phyloP scores from a whole-genome alignment of 2,888 invertebrate genomes.

The Lycophotia porphyrea region DNA sequence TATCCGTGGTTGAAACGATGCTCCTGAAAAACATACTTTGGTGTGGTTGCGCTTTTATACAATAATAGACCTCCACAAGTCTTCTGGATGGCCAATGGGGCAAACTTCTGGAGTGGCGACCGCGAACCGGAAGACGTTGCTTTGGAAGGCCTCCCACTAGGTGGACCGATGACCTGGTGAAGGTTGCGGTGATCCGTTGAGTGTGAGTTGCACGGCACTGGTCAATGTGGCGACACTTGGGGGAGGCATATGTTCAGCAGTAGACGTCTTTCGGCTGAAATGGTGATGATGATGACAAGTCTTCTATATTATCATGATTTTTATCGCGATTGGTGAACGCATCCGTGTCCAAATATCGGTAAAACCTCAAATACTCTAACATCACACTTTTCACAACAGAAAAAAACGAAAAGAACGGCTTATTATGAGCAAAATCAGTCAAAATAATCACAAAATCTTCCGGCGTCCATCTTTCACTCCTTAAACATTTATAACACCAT shows the following conservation, averaged over 20 bases:
- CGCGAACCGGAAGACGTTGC: too few relatives aligned
- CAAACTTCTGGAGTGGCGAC: too few relatives aligned
- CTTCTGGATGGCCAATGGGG: too few relatives aligned
- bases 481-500: constrained; percentile 55
- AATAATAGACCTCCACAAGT: not conserved
- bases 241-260: too few relatives aligned
- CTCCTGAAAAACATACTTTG: not conserved
- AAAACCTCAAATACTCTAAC: not conserved
- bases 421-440: constrained; percentile 6
- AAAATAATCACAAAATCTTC: constrained; percentile 37
- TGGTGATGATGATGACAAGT: too few relatives aligned
- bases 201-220: too few relatives aligned
- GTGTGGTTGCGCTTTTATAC: not conserved
- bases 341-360: not conserved
- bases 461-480: constrained; percentile 17
- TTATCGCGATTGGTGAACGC: not conserved
- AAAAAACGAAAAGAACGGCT: not conserved
- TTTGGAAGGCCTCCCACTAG: too few relatives aligned
- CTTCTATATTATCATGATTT: not conserved
- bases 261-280: too few relatives aligned
- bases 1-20: not conserved
- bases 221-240: too few relatives aligned
- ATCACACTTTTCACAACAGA: not conserved
- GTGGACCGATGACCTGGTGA: too few relatives aligned
- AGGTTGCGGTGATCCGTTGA: too few relatives aligned